Evolutionary conservation across 2,888 invertebrate genomes (phyloP), one percentile per base, ranked within the genome.

Genomic region (Trachelus tabidus): DNA sequence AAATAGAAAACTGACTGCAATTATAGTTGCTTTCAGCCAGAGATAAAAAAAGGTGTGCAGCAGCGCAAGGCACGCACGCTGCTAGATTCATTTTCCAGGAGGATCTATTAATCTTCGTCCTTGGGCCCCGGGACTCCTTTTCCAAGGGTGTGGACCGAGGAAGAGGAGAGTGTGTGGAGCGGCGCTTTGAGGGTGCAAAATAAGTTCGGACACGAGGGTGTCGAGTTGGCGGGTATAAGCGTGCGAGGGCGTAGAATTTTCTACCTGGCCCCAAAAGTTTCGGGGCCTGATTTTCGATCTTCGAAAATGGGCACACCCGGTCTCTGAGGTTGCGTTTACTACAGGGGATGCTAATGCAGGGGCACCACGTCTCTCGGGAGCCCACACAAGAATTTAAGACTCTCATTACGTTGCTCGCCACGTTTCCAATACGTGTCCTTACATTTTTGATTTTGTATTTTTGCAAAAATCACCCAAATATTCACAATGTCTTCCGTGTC

Each of bases 401-500:
- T 85, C 85, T 85, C 83, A 85, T 87, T 82, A 79, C 81, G 73
- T 79, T 83, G 87, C 75, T 69, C 73, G 79, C 82, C 88, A 88
- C 87, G 88, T 87, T 83, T 78, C 68, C 74, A 76, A 83, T 84
- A 85, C 88, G 86, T 88, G 87, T 82, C 81, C 23, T 56, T 34
- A 81, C 81, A 84, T 78, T 76, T 15, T 68, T 30, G 69, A 69
- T 34, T 79, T 40, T 23, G 15, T 35, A 75, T 77, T 77, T 75
- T 73, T 73, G 31, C 68, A 33, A 37, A 30, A 31, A 75, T 69
- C 30, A 6, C 30, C 33, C 4, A 69, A 33, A 69, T 69, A 15
- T 40, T 40, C 40, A 40, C 40, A 40, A 15, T 40, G 40, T 37
- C 37, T 37, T 0, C 4, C 37, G 37, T 37, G 37, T 40, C 40